Conservation (phyloP, 2,888 invertebrate species). For the Apodemia mormo region DNA sequence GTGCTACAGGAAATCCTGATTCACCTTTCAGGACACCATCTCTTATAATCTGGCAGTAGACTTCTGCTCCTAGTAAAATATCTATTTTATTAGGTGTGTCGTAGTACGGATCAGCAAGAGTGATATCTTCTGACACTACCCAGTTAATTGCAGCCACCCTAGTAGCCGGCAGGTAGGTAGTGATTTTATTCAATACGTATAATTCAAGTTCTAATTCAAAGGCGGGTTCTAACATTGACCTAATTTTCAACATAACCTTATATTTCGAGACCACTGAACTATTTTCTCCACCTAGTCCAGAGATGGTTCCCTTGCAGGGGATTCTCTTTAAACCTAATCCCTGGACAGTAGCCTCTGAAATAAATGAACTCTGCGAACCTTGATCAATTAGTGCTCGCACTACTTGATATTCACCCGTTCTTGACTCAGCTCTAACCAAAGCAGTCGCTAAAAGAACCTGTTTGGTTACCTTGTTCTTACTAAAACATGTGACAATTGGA, state of each 20-base stretch:
- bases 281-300: background rate
- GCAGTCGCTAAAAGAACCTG: background rate
- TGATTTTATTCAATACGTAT: constrained; percentile 26
- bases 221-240: constrained; percentile 28
- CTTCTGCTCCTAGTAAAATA: constrained; percentile 40
- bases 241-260: constrained; percentile 31
- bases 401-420: background rate
- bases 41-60: constrained; percentile 35
- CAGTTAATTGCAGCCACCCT: constrained; percentile 6
- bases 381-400: background rate
- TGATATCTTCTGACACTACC: constrained; percentile 8
- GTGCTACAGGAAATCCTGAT: constrained; percentile 26
- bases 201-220: constrained; percentile 22
- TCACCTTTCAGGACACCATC: constrained; percentile 34
- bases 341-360: background rate
- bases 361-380: background rate
- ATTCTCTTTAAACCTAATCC: background rate
- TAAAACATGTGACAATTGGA: constrained; percentile 7
- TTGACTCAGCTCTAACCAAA: too few species aligned
- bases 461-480: background rate
- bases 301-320: background rate
- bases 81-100: constrained; percentile 35
- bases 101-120: constrained; percentile 30
- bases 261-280: constrained; percentile 20
- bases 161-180: constrained; percentile 23